Evolutionary conservation across 2,888 invertebrate species (phyloP).

Genomic region (Lumbricus terrestris): DNA sequence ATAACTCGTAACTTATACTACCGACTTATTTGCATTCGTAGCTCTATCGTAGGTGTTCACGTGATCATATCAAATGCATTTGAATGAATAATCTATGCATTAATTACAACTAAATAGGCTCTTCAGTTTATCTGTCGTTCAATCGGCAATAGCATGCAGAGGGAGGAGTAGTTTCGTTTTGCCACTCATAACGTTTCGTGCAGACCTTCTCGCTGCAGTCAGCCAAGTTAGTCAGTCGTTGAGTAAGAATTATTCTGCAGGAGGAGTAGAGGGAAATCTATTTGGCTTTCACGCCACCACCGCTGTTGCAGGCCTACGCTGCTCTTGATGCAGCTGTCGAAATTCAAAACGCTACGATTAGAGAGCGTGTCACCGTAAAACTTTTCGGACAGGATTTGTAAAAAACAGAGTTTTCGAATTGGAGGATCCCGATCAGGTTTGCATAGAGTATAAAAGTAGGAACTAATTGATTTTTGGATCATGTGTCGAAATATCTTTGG

Average conservation of each 20-base stretch:
- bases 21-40: no score
- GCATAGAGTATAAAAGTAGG: not conserved
- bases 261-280: not conserved
- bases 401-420: not conserved
- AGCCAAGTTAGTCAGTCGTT: not conserved
- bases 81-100: no score
- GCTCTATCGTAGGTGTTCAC: no score
- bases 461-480: not conserved
- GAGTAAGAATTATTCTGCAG: no score
- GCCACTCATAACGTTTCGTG: not conserved
- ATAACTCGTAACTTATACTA: no score
- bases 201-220: not conserved
- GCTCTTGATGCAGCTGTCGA: not conserved
- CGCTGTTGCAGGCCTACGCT: not conserved
- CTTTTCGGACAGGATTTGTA: not conserved
- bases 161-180: not conserved
- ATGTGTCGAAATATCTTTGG: not conserved
- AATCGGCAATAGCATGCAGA: not conserved
- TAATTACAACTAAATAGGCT: not conserved
- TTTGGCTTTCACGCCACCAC: not conserved
- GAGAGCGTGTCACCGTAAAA: not conserved
- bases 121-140: not conserved
- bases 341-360: not conserved
- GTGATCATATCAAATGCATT: no score
- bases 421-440: not conserved